These are phyloP conservation scores for Pterobdella sp. DNA, from an alignment of 2,888 invertebrate genomes.

Conservation along the genomic window DNA sequence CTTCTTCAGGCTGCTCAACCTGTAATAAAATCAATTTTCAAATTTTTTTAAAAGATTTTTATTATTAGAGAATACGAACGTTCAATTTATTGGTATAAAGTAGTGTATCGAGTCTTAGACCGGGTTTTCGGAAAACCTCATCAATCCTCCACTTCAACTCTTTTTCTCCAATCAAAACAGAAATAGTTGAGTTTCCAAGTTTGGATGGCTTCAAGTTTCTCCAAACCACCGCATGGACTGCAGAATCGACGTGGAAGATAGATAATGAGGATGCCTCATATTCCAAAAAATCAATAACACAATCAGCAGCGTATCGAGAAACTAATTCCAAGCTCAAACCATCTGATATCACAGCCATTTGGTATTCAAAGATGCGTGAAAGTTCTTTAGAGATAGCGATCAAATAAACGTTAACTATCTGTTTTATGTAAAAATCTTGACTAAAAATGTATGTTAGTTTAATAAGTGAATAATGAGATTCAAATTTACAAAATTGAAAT, in stretches of 20 bases:
- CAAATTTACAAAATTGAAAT: too few species aligned
- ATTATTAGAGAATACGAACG: not conserved
- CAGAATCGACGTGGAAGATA: constrained; percentile 27
- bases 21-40: not conserved
- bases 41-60: not conserved
- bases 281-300: constrained; percentile 33
- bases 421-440: too few species aligned
- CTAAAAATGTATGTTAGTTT: too few species aligned
- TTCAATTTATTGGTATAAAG: constrained; percentile 18
- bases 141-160: constrained; percentile 38
- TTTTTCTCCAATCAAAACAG: constrained; percentile 36
- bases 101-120: constrained; percentile 33
- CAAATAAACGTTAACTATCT: not conserved
- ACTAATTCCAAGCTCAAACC: constrained; percentile 33
- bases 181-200: constrained; percentile 21
- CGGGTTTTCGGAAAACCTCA: constrained; percentile 36
- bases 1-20: not conserved
- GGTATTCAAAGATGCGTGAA: constrained; percentile 38
- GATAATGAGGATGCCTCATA: not conserved
- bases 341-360: constrained; percentile 36
- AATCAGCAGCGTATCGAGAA: constrained; percentile 36
- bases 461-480: too few species aligned
- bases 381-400: constrained; percentile 33
- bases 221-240: constrained; percentile 33
- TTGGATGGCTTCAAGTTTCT: constrained; percentile 22